These are phyloP conservation scores for Crocidura indochinensis DNA, from an alignment of 2,797 vertebrate species.

Conservation along the genomic window DNA sequence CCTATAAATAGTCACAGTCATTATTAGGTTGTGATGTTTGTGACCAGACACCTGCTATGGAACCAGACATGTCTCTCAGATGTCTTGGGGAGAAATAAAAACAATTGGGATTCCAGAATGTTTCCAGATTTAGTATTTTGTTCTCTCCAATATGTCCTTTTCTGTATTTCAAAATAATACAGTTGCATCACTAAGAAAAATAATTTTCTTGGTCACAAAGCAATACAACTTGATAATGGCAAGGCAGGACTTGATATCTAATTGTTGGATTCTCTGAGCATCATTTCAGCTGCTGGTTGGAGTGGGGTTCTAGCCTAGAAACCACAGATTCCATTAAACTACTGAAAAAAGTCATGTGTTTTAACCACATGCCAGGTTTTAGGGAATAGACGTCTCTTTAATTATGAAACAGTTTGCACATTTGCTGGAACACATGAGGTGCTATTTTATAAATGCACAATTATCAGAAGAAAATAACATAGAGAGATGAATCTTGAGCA, in stretches of 20 bases:
- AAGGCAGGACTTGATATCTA: background rate
- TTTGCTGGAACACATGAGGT: constrained; percentile 49
- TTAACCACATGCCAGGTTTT: constrained; percentile 47
- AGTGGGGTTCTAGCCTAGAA: background rate
- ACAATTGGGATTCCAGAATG: constrained; percentile 55
- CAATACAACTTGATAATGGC: constrained; percentile 30
- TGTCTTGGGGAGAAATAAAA: background rate
- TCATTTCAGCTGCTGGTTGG: background rate
- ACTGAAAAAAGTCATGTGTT: background rate
- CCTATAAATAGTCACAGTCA: constrained; percentile 51
- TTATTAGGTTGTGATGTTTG: constrained; percentile 64
- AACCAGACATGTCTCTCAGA: constrained; percentile 61
- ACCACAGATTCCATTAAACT: constrained; percentile 55
- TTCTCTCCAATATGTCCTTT: constrained; percentile 58
- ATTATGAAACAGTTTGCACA: constrained; percentile 73
- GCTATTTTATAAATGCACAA: constrained; percentile 70
- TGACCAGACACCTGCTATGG: constrained; percentile 53
- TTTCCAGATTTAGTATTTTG: constrained; percentile 70
- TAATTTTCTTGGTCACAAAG: constrained; percentile 25
- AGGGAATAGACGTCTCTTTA: constrained; percentile 64
- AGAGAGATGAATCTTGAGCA: constrained; percentile 16
- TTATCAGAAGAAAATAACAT: constrained; percentile 51
- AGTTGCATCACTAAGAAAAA: constrained; percentile 15
- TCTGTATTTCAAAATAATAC: constrained; percentile 44
- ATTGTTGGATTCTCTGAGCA: background rate